A percentile compares a stretch with the other conserved stretches of the same genome.
Evolutionary conservation across 2,888 invertebrate genomes (phyloP).

Genomic region (Acleris sparsana): DNA sequence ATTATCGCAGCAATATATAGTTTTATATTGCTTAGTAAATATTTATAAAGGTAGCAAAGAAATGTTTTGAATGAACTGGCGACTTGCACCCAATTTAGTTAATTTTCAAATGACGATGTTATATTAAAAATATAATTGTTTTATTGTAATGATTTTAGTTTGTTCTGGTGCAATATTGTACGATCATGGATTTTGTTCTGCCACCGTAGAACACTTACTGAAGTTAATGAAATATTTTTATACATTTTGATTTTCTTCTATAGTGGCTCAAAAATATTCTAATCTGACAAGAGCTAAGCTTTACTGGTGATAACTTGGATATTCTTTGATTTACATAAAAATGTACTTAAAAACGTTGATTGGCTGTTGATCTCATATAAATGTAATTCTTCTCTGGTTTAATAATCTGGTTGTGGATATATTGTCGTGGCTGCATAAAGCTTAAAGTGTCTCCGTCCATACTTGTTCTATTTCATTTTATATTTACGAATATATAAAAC

Average conservation of each 20-base stretch:
- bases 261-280: no score
- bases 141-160: slow-evolving; percentile 6
- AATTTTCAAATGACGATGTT: slow-evolving; percentile 3
- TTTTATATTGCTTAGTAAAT: slow-evolving; percentile 4
- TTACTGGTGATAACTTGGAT: background rate
- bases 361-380: slow-evolving; percentile 77
- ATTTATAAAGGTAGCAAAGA: background rate
- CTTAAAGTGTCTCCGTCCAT: slow-evolving; percentile 31
- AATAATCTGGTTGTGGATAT: slow-evolving; percentile 30
- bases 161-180: background rate
- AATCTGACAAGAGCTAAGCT: background rate
- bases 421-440: slow-evolving; percentile 24
- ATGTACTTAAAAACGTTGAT: slow-evolving; percentile 64
- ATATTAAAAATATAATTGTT: slow-evolving; percentile 2
- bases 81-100: slow-evolving; percentile 5
- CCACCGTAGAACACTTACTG: no score
- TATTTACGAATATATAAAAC: slow-evolving; percentile 24
- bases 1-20: slow-evolving; percentile 1
- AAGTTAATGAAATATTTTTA: no score
- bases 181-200: no score
- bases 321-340: background rate
- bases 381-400: slow-evolving; percentile 41
- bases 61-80: slow-evolving; percentile 2
- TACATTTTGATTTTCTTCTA: no score
- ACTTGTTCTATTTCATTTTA: slow-evolving; percentile 29